Percentiles rank a stretch among this genome's conserved stretches.
phyloP scores from a whole-genome alignment of 2,797 vertebrate species.

The Rhadinocentrus ornatus region DNA sequence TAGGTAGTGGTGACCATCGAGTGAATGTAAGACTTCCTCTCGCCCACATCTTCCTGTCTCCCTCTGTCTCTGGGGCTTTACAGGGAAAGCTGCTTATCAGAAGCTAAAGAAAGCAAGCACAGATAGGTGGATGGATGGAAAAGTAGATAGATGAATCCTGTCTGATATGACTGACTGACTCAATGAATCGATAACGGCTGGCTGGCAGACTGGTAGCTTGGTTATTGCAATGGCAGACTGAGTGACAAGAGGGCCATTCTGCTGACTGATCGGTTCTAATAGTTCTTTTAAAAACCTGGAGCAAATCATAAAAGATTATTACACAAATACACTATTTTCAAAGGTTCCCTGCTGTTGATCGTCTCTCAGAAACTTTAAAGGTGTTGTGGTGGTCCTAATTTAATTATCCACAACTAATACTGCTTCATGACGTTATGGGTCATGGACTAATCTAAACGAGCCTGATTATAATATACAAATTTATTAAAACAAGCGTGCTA shows the following conservation, averaged over 20 bases:
- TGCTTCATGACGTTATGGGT: background rate
- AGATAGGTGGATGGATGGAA: slow-evolving; percentile 70
- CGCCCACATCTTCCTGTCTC: slow-evolving; percentile 31
- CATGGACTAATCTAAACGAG: slow-evolving; percentile 1
- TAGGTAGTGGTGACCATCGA: slow-evolving; percentile 66
- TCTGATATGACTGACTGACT: slow-evolving; percentile 73
- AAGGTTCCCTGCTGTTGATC: slow-evolving; percentile 5
- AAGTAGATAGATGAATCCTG: slow-evolving; percentile 75
- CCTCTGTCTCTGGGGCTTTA: slow-evolving; percentile 71
- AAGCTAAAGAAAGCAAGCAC: slow-evolving; percentile 68
- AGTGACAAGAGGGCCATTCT: slow-evolving; percentile 39
- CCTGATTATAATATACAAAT: background rate
- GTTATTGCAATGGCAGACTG: slow-evolving; percentile 44
- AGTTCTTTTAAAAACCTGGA: slow-evolving; percentile 14
- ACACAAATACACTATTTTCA: slow-evolving; percentile 10
- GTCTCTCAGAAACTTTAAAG: background rate
- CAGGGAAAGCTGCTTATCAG: slow-evolving; percentile 75
- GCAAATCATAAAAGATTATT: slow-evolving; percentile 30
- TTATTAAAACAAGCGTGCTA: background rate
- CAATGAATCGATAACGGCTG: slow-evolving; percentile 61
- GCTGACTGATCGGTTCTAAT: slow-evolving; percentile 29
- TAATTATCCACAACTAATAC: background rate
- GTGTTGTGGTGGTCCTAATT: background rate
- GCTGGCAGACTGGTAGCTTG: slow-evolving; percentile 44
- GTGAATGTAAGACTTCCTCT: slow-evolving; percentile 60